Percentiles rank a stretch among this genome's conserved stretches.
phyloP scores from a whole-genome alignment of 2,113 vertebrate species.

The Indicator indicator region DNA sequence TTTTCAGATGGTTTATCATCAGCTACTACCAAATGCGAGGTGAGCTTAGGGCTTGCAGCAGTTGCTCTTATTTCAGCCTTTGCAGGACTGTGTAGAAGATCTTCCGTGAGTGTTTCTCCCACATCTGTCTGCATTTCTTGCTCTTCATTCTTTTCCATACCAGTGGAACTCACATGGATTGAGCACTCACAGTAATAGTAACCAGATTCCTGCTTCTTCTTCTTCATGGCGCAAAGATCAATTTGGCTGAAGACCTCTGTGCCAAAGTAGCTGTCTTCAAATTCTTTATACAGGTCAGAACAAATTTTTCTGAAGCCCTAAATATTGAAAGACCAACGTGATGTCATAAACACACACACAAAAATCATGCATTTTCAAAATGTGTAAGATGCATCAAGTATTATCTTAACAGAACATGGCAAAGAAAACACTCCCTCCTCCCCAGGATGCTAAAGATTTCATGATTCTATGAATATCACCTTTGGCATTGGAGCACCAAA shows the following conservation, averaged over 20 bases:
- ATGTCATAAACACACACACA: not conserved
- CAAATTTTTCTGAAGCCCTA: constrained; percentile 55
- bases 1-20: constrained; percentile 37
- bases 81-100: not conserved
- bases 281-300: constrained; percentile 57
- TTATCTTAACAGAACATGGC: not conserved
- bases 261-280: constrained; percentile 60
- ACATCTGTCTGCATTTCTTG: not conserved
- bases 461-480: not conserved
- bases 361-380: not conserved
- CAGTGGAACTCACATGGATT: not conserved
- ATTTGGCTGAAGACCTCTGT: constrained; percentile 41
- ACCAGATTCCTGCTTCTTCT: constrained; percentile 65
- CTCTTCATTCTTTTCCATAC: not conserved
- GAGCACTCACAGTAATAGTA: constrained; percentile 59
- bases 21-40: not conserved
- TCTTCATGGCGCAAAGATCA: constrained; percentile 70
- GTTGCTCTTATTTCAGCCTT: not conserved
- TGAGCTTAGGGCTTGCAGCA: not conserved
- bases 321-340: not conserved
- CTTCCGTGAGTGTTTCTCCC: not conserved
- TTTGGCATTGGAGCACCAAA: not conserved
- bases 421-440: not conserved
- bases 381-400: not conserved
- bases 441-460: no score